phyloP scores from a whole-genome alignment of 2,797 vertebrate genomes.

The Phalanger gymnotis region DNA sequence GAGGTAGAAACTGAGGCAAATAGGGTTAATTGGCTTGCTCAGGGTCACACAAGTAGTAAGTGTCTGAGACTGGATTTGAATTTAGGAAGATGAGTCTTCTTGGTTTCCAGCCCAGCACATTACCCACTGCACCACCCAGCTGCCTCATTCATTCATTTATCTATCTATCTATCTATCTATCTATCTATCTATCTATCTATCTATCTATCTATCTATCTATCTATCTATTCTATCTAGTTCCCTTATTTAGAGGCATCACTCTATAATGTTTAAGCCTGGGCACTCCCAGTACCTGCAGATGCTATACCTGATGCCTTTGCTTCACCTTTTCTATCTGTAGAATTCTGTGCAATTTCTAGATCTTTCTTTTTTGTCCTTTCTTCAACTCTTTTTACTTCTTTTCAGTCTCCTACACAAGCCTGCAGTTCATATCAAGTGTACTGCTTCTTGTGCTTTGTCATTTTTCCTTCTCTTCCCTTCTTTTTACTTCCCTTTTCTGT shows the following conservation, averaged over 20 bases:
- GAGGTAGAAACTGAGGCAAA: neutral
- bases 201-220: no score
- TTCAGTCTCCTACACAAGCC: no score
- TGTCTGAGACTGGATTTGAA: neutral
- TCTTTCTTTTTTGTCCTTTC: no score
- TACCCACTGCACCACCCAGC: neutral
- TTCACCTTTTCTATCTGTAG: no score
- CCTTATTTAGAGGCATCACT: neutral
- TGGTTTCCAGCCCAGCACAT: neutral
- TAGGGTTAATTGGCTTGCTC: neutral
- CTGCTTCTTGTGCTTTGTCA: no score
- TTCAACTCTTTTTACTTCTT: no score
- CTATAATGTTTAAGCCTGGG: neutral
- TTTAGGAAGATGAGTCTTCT: neutral
- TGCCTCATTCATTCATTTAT: neutral
- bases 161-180: no score
- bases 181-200: no score
- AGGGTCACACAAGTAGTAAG: neutral
- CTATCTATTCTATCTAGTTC: neutral
- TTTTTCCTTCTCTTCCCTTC: neutral
- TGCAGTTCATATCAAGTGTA: no score
- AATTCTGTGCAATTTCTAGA: no score
- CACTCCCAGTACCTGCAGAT: neutral
- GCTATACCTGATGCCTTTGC: no score
- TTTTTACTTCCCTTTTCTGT: neutral